phyloP scores from a whole-genome alignment of 2,113 vertebrate species.

The Equus quagga region DNA sequence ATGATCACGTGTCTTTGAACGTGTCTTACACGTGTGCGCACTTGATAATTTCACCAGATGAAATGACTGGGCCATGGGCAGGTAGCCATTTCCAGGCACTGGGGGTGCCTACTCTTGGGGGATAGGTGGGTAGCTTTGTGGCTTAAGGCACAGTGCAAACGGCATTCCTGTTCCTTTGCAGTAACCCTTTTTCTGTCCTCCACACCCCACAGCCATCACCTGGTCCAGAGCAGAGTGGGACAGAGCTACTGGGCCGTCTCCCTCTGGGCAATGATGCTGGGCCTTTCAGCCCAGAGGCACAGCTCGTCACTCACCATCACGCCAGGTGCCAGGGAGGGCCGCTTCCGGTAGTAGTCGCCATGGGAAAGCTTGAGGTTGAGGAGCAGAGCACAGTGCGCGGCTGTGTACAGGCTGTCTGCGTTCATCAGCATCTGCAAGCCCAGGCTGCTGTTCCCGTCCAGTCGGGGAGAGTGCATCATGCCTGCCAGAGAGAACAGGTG shows the following conservation, averaged over 20 bases:
- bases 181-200: too few relatives aligned
- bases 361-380: constrained; percentile 97
- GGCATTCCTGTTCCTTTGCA: neutral
- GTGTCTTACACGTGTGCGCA: neutral
- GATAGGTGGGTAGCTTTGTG: too few relatives aligned
- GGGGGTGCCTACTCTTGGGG: neutral
- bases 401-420: constrained; percentile 95
- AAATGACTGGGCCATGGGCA: neutral
- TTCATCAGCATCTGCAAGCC: constrained; percentile 96
- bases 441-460: constrained; percentile 90
- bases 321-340: constrained; percentile 87
- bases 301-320: constrained; percentile 87
- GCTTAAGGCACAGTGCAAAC: fast-evolving
- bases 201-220: neutral
- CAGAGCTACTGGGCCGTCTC: neutral
- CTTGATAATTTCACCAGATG: neutral
- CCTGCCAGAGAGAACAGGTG: constrained; percentile 87
- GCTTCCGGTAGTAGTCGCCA: constrained; percentile 93
- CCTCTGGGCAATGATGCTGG: fast-evolving
- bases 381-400: constrained; percentile 94
- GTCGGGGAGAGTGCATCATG: constrained; percentile 94
- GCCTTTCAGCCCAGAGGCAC: neutral
- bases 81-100: neutral
- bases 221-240: neutral
- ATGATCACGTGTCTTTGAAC: neutral